phyloP scores from a whole-genome alignment of 2,888 invertebrate genomes.

The Corbicula japonica region DNA sequence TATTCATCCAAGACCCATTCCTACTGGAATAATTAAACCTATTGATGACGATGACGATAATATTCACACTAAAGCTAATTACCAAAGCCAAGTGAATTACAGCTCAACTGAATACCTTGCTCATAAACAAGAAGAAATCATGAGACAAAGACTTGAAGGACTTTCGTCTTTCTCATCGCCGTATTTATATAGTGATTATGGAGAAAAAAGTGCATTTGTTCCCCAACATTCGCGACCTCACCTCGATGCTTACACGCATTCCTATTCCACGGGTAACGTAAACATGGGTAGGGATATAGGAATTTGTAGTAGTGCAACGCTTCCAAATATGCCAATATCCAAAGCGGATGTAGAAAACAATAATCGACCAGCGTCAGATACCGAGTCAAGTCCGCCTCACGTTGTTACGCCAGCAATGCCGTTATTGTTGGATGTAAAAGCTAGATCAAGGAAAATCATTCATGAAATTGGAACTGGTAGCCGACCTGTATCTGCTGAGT shows the following conservation, averaged over 20 bases:
- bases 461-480: constrained; percentile 83
- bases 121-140: constrained; percentile 84
- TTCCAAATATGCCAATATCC: constrained; percentile 79
- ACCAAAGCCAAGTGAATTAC: constrained; percentile 72
- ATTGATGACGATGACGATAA: constrained; percentile 81
- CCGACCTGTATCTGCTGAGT: constrained; percentile 83
- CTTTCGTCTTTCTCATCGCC: constrained; percentile 71
- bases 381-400: constrained; percentile 79
- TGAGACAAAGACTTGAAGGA: constrained; percentile 75
- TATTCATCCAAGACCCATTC: constrained; percentile 72
- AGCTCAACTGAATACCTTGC: constrained; percentile 85
- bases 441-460: constrained; percentile 87
- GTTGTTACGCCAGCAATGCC: constrained; percentile 88
- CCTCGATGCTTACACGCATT: constrained; percentile 65
- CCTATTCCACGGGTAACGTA: constrained; percentile 68
- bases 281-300: constrained; percentile 67
- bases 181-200: constrained; percentile 65
- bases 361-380: constrained; percentile 86
- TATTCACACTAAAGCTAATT: constrained; percentile 64
- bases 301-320: constrained; percentile 79
- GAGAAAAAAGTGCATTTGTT: constrained; percentile 68
- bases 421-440: constrained; percentile 89
- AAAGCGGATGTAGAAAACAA: constrained; percentile 81
- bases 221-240: constrained; percentile 58
- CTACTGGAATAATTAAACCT: constrained; percentile 84